Evolutionary conservation across 2,797 vertebrate species (phyloP), one percentile per base, ranked within the genome.

Genomic region (Protosalanx chinensis): DNA sequence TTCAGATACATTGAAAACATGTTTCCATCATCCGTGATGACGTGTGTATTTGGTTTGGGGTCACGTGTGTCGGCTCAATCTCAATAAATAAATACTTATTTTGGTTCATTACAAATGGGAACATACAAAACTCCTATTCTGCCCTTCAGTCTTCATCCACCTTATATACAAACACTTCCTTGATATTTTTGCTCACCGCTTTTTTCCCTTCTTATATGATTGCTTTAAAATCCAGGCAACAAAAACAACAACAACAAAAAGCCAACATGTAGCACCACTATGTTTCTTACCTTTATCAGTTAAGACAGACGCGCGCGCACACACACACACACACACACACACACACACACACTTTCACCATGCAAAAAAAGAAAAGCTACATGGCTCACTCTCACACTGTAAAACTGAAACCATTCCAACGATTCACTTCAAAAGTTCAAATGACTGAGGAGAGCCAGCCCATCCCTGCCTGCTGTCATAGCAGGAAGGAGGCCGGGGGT

Each of bases 191-290:
- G 61, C 76, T 72, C 76, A 83, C 72, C 80, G 75, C 64, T 77
- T 46, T 70, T 79, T 92, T 92, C 91, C 92, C 91, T 93, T 93
- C 10, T 92, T 82, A 66, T 82, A 66, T 83, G 72, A 86, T 82
- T 73, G 82, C 78, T 64, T 16, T 75, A 80, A 46, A 63, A 82
- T 81, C 79, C 76, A 82, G 70, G 68, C 67, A 76, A 73, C 5
- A 69, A 74, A 64, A 23, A 74, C 37, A 60, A 70, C 23, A 27
- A 27, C 23, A 27, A 27, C 23, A 27, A 58, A 74, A 73, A 72
- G 49, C 49, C 63, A 37, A 76, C 63, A 58, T 71, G 35, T 37
- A 76, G 70, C 76, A 76, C 67, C 71, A 49, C 58, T 23, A 59
- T 70, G 72, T 67, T 59, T 18, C 41, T 41, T 76, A 53, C 64